phyloP scores from a whole-genome alignment of 35 echinoderm and acorn worm species.

The Heliocidaris tuberculata region DNA sequence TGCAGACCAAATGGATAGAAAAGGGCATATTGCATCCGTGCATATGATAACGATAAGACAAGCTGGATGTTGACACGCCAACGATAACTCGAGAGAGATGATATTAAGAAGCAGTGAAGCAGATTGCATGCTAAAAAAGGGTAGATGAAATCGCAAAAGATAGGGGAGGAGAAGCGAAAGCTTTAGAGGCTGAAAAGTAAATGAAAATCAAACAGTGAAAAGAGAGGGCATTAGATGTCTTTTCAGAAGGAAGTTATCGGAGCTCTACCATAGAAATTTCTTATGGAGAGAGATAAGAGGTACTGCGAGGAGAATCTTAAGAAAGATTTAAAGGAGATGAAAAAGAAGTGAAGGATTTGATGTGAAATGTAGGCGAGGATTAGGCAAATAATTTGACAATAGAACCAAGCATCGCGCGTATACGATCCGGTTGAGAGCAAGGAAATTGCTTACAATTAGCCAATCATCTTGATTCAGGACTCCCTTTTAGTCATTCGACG shows the following conservation, averaged over 20 bases:
- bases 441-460: background rate
- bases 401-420: background rate
- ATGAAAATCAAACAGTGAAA: too few relatives aligned
- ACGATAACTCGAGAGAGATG: background rate
- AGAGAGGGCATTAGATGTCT: too few relatives aligned
- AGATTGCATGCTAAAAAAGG: background rate
- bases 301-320: too few relatives aligned
- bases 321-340: too few relatives aligned
- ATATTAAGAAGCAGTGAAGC: background rate
- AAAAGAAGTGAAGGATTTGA: too few relatives aligned
- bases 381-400: background rate
- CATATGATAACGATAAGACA: background rate
- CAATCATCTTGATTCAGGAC: background rate
- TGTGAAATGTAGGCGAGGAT: background rate
- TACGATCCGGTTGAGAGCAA: background rate
- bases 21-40: background rate
- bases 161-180: too few relatives aligned
- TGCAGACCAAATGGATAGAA: background rate
- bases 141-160: too few relatives aligned
- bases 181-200: background rate
- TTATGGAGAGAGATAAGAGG: too few relatives aligned
- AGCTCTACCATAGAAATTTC: too few relatives aligned
- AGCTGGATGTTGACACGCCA: background rate
- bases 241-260: too few relatives aligned
- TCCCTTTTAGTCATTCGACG: background rate